phyloP scores from a whole-genome alignment of 2,888 invertebrate species.

The Dryobota labecula region DNA sequence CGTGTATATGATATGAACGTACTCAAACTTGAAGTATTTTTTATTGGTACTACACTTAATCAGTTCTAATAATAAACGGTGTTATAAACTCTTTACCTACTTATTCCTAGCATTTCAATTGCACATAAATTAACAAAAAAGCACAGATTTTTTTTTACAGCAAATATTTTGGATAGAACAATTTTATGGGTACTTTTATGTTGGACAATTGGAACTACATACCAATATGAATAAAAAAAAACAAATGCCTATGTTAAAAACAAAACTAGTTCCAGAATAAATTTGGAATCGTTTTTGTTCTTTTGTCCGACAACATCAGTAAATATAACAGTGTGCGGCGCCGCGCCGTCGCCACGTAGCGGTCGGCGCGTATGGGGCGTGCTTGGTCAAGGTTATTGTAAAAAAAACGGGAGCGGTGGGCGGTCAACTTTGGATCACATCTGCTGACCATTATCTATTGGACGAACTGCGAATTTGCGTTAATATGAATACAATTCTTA shows the following conservation, averaged over 20 bases:
- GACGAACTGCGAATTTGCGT: not conserved
- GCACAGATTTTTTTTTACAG: not conserved
- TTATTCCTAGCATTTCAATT: not conserved
- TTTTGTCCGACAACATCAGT: not conserved
- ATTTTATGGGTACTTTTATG: not conserved
- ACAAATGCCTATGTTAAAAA: not conserved
- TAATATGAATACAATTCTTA: not conserved
- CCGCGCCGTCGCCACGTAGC: too few species aligned
- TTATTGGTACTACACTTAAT: not conserved
- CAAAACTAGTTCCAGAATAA: too few species aligned
- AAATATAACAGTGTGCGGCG: constrained; percentile 18
- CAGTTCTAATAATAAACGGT: not conserved
- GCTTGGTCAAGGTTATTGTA: constrained; percentile 31
- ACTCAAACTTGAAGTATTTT: not conserved
- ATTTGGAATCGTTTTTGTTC: not conserved
- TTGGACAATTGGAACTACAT: not conserved
- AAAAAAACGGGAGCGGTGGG: constrained; percentile 17
- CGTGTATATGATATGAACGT: not conserved
- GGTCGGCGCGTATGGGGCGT: not conserved
- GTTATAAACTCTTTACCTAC: not conserved
- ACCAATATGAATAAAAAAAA: too few species aligned
- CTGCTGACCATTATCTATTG: not conserved
- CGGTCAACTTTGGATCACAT: not conserved
- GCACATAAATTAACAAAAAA: not conserved
- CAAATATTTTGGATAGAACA: not conserved